Evolutionary conservation across 2,797 vertebrate genomes (phyloP).

Genomic region (Sciaenops ocellatus): DNA sequence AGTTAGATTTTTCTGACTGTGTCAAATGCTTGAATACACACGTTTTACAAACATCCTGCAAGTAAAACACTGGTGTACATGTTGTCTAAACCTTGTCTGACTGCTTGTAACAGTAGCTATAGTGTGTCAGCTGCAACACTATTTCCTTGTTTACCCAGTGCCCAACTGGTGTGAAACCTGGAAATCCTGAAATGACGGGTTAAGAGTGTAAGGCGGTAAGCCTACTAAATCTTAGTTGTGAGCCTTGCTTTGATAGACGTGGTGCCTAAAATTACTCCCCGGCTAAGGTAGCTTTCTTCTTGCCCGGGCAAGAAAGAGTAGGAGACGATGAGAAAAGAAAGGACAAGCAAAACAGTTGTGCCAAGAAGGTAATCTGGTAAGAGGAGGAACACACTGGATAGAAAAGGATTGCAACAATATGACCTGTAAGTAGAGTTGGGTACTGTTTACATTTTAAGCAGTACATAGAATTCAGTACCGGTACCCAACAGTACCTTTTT

Average conservation of each 20-base stretch:
- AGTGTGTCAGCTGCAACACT: slow-evolving; percentile 13
- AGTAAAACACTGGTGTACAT: not conserved
- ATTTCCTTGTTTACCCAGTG: slow-evolving; percentile 60
- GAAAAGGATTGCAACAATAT: slow-evolving; percentile 6
- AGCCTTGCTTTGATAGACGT: slow-evolving; percentile 73
- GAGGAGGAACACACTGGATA: not conserved
- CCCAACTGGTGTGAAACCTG: slow-evolving; percentile 59
- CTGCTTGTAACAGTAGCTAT: slow-evolving; percentile 8
- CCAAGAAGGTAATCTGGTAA: slow-evolving; percentile 9
- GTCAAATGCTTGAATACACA: not conserved
- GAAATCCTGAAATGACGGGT: slow-evolving; percentile 64
- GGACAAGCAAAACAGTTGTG: slow-evolving; percentile 12
- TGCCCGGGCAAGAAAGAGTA: slow-evolving; percentile 36
- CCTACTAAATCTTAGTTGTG: slow-evolving; percentile 61
- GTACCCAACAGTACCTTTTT: too few species aligned
- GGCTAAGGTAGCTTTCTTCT: slow-evolving; percentile 47
- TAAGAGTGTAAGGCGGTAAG: slow-evolving; percentile 56
- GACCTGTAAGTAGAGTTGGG: not conserved
- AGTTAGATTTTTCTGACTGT: not conserved
- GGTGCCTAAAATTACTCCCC: slow-evolving; percentile 55
- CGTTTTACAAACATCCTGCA: not conserved
- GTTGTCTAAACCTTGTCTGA: slow-evolving; percentile 5
- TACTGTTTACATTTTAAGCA: too few species aligned
- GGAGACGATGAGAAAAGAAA: slow-evolving; percentile 31
- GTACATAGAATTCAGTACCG: too few species aligned